These are phyloP conservation scores for Drosophila ogumai DNA, from an alignment of 1,140 invertebrate genomes.

Conservation along the genomic window DNA sequence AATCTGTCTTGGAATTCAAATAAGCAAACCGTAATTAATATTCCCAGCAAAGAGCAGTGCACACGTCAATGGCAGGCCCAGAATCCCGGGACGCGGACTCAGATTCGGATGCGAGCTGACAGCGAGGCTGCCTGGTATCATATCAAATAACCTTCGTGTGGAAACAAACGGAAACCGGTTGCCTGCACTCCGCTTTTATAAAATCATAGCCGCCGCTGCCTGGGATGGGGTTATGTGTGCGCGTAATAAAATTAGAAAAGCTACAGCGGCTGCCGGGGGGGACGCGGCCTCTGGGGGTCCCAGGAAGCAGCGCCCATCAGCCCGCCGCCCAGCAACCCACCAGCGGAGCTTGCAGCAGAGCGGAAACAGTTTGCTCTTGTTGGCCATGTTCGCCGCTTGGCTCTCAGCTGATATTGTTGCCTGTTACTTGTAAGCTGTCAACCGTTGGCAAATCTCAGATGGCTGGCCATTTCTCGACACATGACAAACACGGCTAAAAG, in stretches of 20 bases:
- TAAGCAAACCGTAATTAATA: slow-evolving; percentile 43
- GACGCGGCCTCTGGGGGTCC: not conserved
- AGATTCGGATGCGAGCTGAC: slow-evolving; percentile 27
- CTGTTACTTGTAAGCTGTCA: slow-evolving; percentile 21
- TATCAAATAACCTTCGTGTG: slow-evolving; percentile 78
- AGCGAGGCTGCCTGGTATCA: slow-evolving; percentile 49
- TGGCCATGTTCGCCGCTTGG: slow-evolving; percentile 36
- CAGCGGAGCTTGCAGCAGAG: slow-evolving; percentile 58
- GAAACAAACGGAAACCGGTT: slow-evolving; percentile 68
- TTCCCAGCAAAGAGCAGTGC: slow-evolving; percentile 28
- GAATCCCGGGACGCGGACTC: slow-evolving; percentile 14
- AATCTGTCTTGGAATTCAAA: slow-evolving; percentile 18
- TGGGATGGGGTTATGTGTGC: slow-evolving; percentile 45
- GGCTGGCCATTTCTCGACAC: slow-evolving; percentile 51
- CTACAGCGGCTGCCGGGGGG: no score
- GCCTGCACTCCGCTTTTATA: slow-evolving; percentile 49
- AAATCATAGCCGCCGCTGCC: slow-evolving; percentile 12
- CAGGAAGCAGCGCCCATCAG: slow-evolving; percentile 22
- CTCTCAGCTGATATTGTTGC: slow-evolving; percentile 20
- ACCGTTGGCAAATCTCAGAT: slow-evolving; percentile 32
- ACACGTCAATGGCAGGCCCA: slow-evolving; percentile 50
- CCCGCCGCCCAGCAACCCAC: slow-evolving; percentile 29
- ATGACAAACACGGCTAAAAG: slow-evolving; percentile 39
- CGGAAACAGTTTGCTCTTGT: slow-evolving; percentile 62
- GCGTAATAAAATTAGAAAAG: slow-evolving; percentile 71